Evolutionary conservation across 2,888 invertebrate species (phyloP).

Genomic region (Melieria crassipennis): DNA sequence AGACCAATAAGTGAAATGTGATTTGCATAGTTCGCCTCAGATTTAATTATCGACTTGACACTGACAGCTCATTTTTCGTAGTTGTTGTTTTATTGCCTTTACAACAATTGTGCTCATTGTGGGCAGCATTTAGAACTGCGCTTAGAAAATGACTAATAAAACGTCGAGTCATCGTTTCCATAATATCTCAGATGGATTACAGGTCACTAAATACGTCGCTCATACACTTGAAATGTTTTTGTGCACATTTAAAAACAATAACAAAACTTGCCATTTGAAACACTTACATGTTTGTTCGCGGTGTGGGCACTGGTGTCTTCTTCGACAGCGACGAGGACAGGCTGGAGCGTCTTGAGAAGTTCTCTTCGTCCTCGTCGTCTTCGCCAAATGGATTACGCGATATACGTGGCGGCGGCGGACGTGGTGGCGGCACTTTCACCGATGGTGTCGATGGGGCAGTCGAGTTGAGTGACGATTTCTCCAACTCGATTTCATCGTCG

Average conservation of each 20-base stretch:
- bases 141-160: conserved; percentile 23
- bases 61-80: neutral
- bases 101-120: conserved; percentile 18
- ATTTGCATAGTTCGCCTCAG: conserved; percentile 16
- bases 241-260: neutral
- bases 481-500: conserved; percentile 69
- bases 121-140: conserved; percentile 1
- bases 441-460: conserved; percentile 39
- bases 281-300: conserved; percentile 60
- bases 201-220: too few relatives aligned
- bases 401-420: conserved; percentile 64
- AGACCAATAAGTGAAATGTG: conserved; percentile 1
- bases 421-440: conserved; percentile 55
- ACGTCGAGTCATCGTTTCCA: too few relatives aligned
- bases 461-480: conserved; percentile 40
- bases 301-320: conserved; percentile 61
- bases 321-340: conserved; percentile 49
- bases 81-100: neutral
- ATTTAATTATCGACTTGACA: conserved; percentile 22
- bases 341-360: conserved; percentile 44
- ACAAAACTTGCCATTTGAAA: neutral
- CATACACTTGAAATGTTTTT: conserved; percentile 18
- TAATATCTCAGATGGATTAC: too few relatives aligned
- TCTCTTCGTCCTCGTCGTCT: conserved; percentile 65
- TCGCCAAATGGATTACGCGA: conserved; percentile 80